phyloP scores from a whole-genome alignment of 1,140 invertebrate species.

The Drosophila hydei region DNA sequence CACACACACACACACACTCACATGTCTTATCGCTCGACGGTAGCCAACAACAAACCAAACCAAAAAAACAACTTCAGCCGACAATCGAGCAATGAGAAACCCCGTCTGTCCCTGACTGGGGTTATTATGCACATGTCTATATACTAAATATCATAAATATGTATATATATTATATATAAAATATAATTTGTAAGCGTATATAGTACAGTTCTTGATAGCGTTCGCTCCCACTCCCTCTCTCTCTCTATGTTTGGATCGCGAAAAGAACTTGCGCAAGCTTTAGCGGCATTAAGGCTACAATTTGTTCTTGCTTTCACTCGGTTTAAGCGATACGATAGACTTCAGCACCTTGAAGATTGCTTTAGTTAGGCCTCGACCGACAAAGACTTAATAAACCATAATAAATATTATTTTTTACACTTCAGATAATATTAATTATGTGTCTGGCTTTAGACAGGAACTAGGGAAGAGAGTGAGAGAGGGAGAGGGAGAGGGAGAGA shows the following conservation, averaged over 20 bases:
- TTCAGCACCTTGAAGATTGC: neutral
- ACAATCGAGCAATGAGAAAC: slow-evolving; percentile 13
- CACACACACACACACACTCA: neutral
- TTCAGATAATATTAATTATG: too few species aligned
- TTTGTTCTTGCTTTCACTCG: neutral
- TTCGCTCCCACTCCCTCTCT: slow-evolving; percentile 1
- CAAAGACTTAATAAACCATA: neutral
- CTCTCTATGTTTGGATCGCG: slow-evolving; percentile 5
- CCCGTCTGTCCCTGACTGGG: slow-evolving; percentile 20
- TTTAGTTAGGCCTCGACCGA: neutral
- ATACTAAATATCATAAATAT: slow-evolving; percentile 5
- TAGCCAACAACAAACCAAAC: slow-evolving; percentile 9
- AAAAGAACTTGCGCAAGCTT: slow-evolving; percentile 17
- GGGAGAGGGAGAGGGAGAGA: neutral
- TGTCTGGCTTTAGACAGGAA: too few species aligned
- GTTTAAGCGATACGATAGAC: neutral
- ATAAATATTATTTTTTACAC: too few species aligned
- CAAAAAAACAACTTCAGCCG: neutral
- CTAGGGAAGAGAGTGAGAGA: neutral
- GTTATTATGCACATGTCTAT: slow-evolving; percentile 1
- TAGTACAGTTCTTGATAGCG: slow-evolving; percentile 38
- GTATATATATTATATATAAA: slow-evolving; percentile 15
- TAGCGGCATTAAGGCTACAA: neutral
- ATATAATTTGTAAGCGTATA: too few species aligned
- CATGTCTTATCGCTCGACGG: slow-evolving; percentile 26